Percentiles rank a stretch among this genome's conserved stretches.
Evolutionary conservation across 2,113 vertebrate genomes (phyloP).

Genomic region (Gracilinanus agilis): DNA sequence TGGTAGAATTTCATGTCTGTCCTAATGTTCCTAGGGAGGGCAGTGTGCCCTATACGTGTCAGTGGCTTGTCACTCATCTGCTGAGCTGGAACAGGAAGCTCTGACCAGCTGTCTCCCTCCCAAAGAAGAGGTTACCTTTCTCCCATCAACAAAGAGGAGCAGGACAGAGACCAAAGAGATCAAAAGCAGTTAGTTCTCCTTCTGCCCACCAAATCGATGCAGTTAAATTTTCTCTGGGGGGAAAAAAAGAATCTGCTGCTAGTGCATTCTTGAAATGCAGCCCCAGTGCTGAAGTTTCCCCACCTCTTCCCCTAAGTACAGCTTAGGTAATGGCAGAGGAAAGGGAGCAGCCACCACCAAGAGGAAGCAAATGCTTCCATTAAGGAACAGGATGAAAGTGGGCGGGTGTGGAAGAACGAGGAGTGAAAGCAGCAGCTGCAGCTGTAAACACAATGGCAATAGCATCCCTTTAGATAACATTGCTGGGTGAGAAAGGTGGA

Average conservation of each 20-base stretch:
- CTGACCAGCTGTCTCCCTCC: not conserved
- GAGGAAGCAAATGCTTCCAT: not conserved
- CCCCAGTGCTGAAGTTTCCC: not conserved
- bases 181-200: not conserved
- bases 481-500: not conserved
- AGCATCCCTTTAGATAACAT: not conserved
- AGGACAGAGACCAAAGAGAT: not conserved
- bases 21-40: not conserved
- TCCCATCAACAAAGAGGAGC: not conserved
- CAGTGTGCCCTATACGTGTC: not conserved
- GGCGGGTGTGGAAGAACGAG: not conserved
- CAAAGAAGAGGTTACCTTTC: slow-evolving; percentile 16
- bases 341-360: not conserved
- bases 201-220: slow-evolving; percentile 13
- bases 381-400: slow-evolving; percentile 1
- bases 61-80: not conserved
- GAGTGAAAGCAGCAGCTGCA: not conserved
- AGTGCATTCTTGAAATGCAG: not conserved
- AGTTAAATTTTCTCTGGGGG: slow-evolving; percentile 3
- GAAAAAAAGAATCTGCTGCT: not conserved
- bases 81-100: not conserved
- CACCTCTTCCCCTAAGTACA: not conserved
- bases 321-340: not conserved
- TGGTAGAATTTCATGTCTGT: not conserved
- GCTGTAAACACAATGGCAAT: not conserved